These are phyloP conservation scores for Opisthocomus hoazin DNA, from an alignment of 2,113 vertebrate species.

Conservation along the genomic window DNA sequence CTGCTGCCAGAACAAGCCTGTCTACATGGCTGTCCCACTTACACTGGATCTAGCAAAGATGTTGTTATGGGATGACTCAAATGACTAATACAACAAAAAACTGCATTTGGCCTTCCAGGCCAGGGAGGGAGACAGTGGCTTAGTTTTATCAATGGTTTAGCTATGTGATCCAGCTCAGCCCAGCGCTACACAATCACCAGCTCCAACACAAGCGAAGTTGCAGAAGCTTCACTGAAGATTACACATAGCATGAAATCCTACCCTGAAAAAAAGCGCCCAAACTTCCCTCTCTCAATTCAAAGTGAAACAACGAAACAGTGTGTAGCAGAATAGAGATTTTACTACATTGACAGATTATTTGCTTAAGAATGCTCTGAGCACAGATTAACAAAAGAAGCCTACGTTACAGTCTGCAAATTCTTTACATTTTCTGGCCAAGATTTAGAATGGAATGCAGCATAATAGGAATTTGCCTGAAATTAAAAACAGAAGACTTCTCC, in stretches of 20 bases:
- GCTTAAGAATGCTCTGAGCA: background rate
- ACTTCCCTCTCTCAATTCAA: background rate
- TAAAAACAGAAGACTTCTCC: constrained; percentile 11
- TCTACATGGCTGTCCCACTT: background rate
- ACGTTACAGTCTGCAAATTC: constrained; percentile 28
- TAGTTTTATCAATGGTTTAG: background rate
- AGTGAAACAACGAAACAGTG: background rate
- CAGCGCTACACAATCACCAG: background rate
- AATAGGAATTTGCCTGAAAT: background rate
- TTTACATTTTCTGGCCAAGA: constrained; percentile 35
- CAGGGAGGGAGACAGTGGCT: background rate
- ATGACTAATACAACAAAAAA: background rate
- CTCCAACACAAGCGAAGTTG: background rate
- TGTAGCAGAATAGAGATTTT: background rate
- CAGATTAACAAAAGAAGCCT: constrained; percentile 17
- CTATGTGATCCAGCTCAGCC: background rate
- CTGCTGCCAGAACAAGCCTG: background rate
- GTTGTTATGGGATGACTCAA: background rate
- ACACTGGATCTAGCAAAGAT: background rate
- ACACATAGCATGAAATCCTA: background rate
- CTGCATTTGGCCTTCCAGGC: background rate
- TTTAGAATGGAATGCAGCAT: background rate
- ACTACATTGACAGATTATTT: background rate
- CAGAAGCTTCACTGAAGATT: background rate
- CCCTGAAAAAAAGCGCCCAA: background rate